A percentile compares a stretch with the other conserved stretches of the same genome.
Evolutionary conservation across 2,113 vertebrate genomes (phyloP).

Genomic region (Grantiella picta): DNA sequence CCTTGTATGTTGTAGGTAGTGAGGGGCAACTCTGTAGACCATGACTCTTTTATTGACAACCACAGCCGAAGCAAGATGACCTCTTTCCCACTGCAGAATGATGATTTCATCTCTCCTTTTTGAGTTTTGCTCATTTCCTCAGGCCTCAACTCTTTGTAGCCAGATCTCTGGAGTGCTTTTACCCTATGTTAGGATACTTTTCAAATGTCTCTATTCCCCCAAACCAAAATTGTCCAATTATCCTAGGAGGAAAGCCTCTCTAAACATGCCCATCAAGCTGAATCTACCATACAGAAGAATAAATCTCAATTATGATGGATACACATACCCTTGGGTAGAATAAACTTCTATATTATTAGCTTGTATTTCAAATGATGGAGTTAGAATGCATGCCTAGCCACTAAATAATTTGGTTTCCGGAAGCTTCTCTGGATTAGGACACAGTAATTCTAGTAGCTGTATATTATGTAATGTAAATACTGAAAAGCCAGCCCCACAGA

Average conservation of each 20-base stretch:
- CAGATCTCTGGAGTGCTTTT: conserved; percentile 14
- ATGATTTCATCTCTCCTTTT: conserved; percentile 14
- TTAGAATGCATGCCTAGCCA: not conserved
- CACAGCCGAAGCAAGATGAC: not conserved
- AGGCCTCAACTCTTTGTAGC: not conserved
- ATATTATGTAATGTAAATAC: conserved; percentile 34
- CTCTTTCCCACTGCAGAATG: not conserved
- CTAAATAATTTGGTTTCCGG: conserved; percentile 26
- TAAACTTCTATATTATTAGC: conserved; percentile 21
- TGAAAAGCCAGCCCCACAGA: not conserved
- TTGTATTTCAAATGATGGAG: conserved; percentile 25
- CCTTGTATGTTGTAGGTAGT: not conserved
- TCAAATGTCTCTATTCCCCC: conserved; percentile 20
- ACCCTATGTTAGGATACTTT: conserved; percentile 20
- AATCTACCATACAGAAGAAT: not conserved
- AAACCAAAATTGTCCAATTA: conserved; percentile 12
- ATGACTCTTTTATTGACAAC: not conserved
- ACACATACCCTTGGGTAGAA: not conserved
- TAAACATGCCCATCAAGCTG: not conserved
- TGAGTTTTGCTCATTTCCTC: not conserved
- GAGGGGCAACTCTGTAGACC: rapidly evolving
- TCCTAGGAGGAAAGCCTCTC: not conserved
- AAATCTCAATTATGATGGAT: not conserved
- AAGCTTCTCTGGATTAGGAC: conserved; percentile 20
- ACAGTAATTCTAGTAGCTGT: conserved; percentile 44